Evolutionary conservation across 2,113 vertebrate genomes (phyloP), one percentile per base, ranked within the genome.

Genomic region (Calyptommatus sinebrachiatus): DNA sequence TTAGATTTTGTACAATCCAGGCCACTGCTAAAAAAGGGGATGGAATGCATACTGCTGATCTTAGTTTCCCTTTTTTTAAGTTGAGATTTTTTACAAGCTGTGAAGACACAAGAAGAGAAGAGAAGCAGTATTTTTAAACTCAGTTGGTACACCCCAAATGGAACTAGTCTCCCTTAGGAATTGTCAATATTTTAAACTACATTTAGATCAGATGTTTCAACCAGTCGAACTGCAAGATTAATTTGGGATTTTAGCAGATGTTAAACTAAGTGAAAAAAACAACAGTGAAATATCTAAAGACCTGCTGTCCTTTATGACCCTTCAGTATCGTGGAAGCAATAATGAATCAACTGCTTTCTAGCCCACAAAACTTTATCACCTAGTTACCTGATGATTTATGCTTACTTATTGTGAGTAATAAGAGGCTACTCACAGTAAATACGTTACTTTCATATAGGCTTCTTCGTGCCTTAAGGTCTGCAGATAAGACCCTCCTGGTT

Each of bases 21-120:
- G 72, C 1, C 78, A 67, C 86, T 87, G 80, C 92, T 92, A 91
- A 88, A 92, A 92, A 92, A 91, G 92, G 92, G 86, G 90, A 93
- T 92, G 90, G 88, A 90, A 93, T 91, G 92, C 85, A 79, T 78
- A 85, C 84, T 26, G 81, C 57, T 48, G 77, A 83, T 86, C 62
- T 74, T 74, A 71, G 79, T 86, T 83, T 57, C 18, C 18, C 18
- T 57, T 50, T 50, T 50, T 50, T 50, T 50, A 11, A 11, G 8
- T 50, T 50, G 18, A 57, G 53, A 4, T 57, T 16, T 90, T 78
- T 83, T 84, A 57, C 66, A 35, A 77, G 76, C 65, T 57, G 4
- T 57, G 53, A 57, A 57, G 16, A 57, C 4, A 16, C 14, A 57
- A 18, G 18, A 57, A 57, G 50, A 14, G 41, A 46, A 84, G 50